Evolutionary conservation across 2,797 vertebrate genomes (phyloP).

Genomic region (Alauda arvensis): DNA sequence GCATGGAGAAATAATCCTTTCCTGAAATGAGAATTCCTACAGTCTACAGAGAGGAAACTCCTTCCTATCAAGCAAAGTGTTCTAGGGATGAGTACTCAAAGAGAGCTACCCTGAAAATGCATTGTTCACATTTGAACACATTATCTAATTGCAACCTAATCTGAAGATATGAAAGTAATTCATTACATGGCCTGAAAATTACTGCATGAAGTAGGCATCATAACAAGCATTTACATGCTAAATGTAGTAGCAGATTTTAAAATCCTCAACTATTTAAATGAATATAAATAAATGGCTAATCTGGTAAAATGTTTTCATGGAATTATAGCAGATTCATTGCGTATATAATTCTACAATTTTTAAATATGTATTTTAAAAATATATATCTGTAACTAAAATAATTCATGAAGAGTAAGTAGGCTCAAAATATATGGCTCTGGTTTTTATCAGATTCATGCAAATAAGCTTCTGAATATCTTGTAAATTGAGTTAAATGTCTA

Average conservation of each 20-base stretch:
- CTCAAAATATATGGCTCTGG: background rate
- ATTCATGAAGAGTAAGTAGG: background rate
- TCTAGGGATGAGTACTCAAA: background rate
- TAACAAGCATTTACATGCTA: background rate
- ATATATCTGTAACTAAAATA: background rate
- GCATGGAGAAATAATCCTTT: background rate
- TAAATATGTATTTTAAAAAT: background rate
- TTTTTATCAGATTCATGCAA: background rate
- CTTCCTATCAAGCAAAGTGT: background rate
- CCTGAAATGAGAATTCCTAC: background rate
- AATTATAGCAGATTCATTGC: background rate
- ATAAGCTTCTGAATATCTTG: background rate
- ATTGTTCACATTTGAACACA: constrained; percentile 1
- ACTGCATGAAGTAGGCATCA: background rate
- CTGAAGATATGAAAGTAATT: constrained; percentile 29
- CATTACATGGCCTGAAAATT: constrained; percentile 26
- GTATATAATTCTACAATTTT: background rate
- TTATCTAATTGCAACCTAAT: constrained; percentile 21
- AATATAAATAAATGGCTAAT: constrained; percentile 20
- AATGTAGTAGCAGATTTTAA: background rate
- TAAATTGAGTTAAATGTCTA: background rate
- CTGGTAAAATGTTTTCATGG: constrained; percentile 7
- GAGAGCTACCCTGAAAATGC: background rate
- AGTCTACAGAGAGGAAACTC: background rate
- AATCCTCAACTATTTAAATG: background rate